Percentiles rank a stretch among this genome's conserved stretches.
Evolutionary conservation across 1,140 invertebrate genomes (phyloP).

Genomic region (Panonychus citri): DNA sequence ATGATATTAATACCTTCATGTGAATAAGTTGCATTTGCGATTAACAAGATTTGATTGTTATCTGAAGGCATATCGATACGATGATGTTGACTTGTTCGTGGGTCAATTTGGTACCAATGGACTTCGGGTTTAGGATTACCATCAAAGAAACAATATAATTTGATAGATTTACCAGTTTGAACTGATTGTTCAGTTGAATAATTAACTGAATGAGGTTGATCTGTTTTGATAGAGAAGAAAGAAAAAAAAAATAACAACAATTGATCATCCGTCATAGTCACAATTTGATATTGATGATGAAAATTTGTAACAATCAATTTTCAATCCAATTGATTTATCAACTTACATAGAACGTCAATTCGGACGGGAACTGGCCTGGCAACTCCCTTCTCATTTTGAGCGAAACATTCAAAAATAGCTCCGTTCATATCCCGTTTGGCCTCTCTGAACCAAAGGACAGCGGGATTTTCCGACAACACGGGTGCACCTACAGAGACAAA

Average conservation of each 20-base stretch:
- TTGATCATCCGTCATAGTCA: too few relatives aligned
- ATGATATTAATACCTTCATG: slow-evolving; percentile 2
- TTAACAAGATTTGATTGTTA: neutral
- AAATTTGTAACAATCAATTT: too few relatives aligned
- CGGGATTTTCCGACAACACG: too few relatives aligned
- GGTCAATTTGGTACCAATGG: slow-evolving; percentile 6
- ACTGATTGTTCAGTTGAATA: neutral
- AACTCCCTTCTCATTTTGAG: slow-evolving; percentile 5
- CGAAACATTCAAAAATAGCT: slow-evolving; percentile 4
- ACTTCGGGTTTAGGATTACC: slow-evolving; percentile 8
- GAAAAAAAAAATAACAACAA: too few relatives aligned
- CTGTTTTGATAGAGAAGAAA: neutral
- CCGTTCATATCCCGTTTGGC: slow-evolving; percentile 2
- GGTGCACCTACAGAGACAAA: too few relatives aligned
- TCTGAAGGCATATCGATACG: neutral
- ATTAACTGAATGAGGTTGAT: neutral
- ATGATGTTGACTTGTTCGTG: neutral
- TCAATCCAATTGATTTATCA: too few relatives aligned
- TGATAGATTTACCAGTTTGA: neutral
- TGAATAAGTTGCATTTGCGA: slow-evolving; percentile 1
- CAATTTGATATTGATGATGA: too few relatives aligned
- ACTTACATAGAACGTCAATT: slow-evolving; percentile 7
- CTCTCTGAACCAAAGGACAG: neutral
- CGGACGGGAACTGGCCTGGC: neutral
- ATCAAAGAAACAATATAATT: slow-evolving; percentile 4